A percentile compares a stretch with the other conserved stretches of the same genome.
Conservation (phyloP, 2,113 vertebrate species). For the Tapirus terrestris region DNA sequence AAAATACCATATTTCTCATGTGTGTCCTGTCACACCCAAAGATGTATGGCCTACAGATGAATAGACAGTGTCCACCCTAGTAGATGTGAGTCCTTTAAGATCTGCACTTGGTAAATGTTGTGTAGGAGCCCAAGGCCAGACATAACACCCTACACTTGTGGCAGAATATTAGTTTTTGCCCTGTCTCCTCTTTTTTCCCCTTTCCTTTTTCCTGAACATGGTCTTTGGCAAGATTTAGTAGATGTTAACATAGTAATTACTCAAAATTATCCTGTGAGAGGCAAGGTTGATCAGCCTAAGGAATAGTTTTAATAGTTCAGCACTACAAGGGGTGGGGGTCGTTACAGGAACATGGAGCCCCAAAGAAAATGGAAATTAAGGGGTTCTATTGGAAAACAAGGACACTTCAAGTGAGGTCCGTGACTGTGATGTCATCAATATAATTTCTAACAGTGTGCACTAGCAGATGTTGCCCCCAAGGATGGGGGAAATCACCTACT, state of each 20-base stretch:
- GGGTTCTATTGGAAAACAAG: neutral
- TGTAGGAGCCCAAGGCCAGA: neutral
- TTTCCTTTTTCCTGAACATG: slow-evolving; percentile 26
- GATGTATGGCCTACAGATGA: neutral
- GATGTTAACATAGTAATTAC: neutral
- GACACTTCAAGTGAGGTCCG: neutral
- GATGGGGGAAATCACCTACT: neutral
- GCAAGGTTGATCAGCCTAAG: neutral
- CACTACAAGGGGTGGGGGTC: neutral
- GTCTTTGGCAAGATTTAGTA: slow-evolving; percentile 3
- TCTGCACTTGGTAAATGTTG: neutral
- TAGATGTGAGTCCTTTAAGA: neutral
- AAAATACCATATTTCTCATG: neutral
- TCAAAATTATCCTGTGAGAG: neutral
- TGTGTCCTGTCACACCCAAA: neutral
- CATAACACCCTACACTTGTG: neutral
- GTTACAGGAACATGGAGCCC: neutral
- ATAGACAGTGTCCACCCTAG: neutral
- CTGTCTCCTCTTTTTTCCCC: neutral
- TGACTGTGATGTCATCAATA: neutral
- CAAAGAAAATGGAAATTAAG: neutral
- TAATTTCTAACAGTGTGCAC: neutral
- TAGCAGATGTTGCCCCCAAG: neutral
- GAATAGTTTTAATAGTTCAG: neutral
- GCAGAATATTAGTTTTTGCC: neutral